phyloP scores from a whole-genome alignment of 64 coral and sea anemone genomes.

The Cladopsammia gracilis region DNA sequence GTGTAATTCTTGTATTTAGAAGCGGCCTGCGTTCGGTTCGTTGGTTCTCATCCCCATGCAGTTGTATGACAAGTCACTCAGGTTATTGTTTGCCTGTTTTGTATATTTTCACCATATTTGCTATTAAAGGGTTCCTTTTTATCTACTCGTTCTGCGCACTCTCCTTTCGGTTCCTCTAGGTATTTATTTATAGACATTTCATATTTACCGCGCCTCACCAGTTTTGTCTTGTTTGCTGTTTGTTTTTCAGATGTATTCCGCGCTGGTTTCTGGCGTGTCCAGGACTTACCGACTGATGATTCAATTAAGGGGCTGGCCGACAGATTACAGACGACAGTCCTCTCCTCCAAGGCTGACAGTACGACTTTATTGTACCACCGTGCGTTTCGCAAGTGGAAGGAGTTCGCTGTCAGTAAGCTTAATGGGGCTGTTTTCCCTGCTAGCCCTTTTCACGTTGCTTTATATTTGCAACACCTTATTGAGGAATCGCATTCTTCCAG shows the following conservation, averaged over 20 bases:
- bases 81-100: background rate
- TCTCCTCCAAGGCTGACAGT: constrained; percentile 9
- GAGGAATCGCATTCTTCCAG: constrained; percentile 24
- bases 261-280: constrained; percentile 7
- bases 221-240: too few species aligned
- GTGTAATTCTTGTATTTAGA: background rate
- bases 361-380: background rate
- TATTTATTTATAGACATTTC: too few species aligned
- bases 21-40: background rate
- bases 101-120: background rate
- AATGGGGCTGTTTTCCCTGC: constrained; percentile 27
- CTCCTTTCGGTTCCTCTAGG: too few species aligned
- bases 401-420: constrained; percentile 6
- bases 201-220: too few species aligned
- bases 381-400: constrained; percentile 48
- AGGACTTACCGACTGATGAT: background rate
- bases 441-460: constrained; percentile 35
- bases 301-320: background rate
- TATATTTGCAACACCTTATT: constrained; percentile 50
- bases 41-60: background rate
- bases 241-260: background rate
- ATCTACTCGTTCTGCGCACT: too few species aligned
- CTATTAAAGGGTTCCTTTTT: background rate
- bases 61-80: too few species aligned
- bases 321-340: constrained; percentile 26